Base-by-base conservation (phyloP, 2,888 invertebrate species). In the Barypeithes pellucidus region DNA sequence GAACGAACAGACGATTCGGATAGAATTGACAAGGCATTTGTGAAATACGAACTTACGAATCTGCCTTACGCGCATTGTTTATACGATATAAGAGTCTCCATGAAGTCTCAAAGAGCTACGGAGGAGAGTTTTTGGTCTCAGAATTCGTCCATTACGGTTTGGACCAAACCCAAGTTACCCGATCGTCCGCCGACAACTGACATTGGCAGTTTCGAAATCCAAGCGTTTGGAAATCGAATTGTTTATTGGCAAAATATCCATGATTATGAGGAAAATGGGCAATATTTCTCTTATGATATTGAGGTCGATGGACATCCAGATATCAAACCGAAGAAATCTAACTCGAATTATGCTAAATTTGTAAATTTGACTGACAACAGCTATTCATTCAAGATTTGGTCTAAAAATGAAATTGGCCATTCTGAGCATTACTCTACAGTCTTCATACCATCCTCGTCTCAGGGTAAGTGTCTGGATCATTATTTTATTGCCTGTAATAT, bases 191-290 rank as follows among this genome's bases (percentile, higher is more conserved):
- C 95, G 0, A 88, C 88, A 62, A 90, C 92, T 3, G 90, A 91
- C 76, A 87, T 90, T 14, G 95, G 95, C 45, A 92, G 93, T 80
- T 95, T 95, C 83, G 90, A 93, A 83, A 80, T 85, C 14, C 75
- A 79, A 14, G 76, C 76, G 33, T 89, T 91, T 66, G 87, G 94
- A 47, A 60, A 67, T 9, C 60, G 50, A 24, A 90, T 91, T 82
- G 86, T 95, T 20, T 95, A 95, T 84, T 96, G 95, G 95, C 91
- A 93, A 82, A 89, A 92, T 76, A 88, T 95, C 62, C 89, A 90
- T 18, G 88, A 89, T 52, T 89, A 89, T 81, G 88, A 91, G 78
- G 89, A 92, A 79, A 94, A 94, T 81, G 95, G 95, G 18, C 89
- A 90, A 5, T 89, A 92, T 81, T 94, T 95, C 81, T 88, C 88